Evolutionary conservation across 2,888 invertebrate species (phyloP).

Genomic region (Pollenia labialis): DNA sequence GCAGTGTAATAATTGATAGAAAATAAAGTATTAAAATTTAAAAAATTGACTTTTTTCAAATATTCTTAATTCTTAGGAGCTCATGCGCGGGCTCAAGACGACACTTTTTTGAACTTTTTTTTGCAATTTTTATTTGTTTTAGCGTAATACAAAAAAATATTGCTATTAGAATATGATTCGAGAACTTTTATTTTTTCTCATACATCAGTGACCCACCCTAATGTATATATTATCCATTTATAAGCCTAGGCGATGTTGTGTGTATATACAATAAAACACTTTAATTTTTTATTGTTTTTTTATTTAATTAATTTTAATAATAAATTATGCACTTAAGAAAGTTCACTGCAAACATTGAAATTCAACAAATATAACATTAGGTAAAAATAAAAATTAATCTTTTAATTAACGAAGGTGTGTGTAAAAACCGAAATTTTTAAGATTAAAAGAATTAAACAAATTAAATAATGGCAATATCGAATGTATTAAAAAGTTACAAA

Average conservation of each 20-base stretch:
- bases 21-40: too few species aligned
- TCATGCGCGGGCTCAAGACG: too few species aligned
- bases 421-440: slow-evolving; percentile 6
- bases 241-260: not conserved
- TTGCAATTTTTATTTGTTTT: too few species aligned
- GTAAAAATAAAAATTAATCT: slow-evolving; percentile 29
- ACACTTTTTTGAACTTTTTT: too few species aligned
- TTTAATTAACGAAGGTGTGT: not conserved
- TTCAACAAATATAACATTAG: slow-evolving; percentile 47
- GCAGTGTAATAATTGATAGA: too few species aligned
- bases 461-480: slow-evolving; percentile 49
- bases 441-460: slow-evolving; percentile 13
- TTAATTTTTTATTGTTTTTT: not conserved
- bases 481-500: slow-evolving; percentile 36
- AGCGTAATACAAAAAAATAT: too few species aligned
- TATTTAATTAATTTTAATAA: slow-evolving; percentile 41
- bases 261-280: not conserved
- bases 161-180: too few species aligned
- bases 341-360: slow-evolving; percentile 42
- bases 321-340: slow-evolving; percentile 28
- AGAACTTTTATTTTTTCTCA: too few species aligned
- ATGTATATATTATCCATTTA: not conserved
- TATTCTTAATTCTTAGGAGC: too few species aligned
- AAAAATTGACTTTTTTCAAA: too few species aligned
- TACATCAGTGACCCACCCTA: too few species aligned